Evolutionary conservation across 2,888 invertebrate genomes (phyloP), one percentile per base, ranked within the genome.

Genomic region (Macrophya annulata): DNA sequence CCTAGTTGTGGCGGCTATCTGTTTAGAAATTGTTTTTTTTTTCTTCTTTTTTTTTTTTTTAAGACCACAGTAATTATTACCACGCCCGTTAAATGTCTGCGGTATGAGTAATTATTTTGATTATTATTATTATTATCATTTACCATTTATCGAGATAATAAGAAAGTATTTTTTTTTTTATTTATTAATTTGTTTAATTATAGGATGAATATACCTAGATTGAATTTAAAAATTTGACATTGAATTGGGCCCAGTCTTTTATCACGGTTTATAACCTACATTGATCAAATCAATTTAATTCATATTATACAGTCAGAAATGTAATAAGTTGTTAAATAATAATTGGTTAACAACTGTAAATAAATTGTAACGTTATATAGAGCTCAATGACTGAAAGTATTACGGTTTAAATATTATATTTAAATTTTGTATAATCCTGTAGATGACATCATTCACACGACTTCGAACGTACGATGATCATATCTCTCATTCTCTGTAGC

Each of bases 361-460:
- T 45, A 25, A 48, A 21, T 10, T 25, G 21, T 4, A 15, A 48
- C 45, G 25, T 55, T 25, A 10, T 45, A 21, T 4, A 31, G 31
- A 31, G 31, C 31, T 31, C 31, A 31, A 31, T 31, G 31, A 31
- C 31, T 31, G 31, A 31, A 31, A 31, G 1, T 8, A 77, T 77
- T 55, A 77, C 31, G 51, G 31, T 15, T 31, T 2, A 31, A 9
- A 17, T 15, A 77, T 77, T 55, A 77, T 55, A 77, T 77, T 77
- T 55, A 77, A 77, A 55, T 55, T 51, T 51, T 5, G 77, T 55
- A 77, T 77, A 77, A 76, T 76, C 25, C 31, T 12, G 17, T 4
- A 12, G 77, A 55, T 77, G 77, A 77, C 77, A 77, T 77, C 77
- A 77, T 55, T 55, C 55, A 31, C 55, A 9, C 55, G 21, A 37